These are phyloP conservation scores for Xyrichtys novacula DNA, from an alignment of 2,797 vertebrate genomes.

Conservation along the genomic window DNA sequence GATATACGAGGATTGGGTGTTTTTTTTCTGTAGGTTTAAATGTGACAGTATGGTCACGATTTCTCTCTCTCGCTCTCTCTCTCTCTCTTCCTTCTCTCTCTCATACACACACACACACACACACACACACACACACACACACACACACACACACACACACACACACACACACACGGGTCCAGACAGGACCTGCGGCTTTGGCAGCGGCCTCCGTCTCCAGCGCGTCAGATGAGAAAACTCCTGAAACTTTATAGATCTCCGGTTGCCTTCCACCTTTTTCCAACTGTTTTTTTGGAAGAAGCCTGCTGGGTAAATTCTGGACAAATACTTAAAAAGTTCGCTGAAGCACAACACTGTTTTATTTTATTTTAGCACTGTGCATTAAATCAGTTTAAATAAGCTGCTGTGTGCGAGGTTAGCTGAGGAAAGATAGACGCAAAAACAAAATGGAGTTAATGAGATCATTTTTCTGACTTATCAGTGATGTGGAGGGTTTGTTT, in stretches of 20 bases:
- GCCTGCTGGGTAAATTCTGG: constrained; percentile 36
- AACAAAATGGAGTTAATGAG: constrained; percentile 13
- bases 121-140: constrained; percentile 26
- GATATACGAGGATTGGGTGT: neutral
- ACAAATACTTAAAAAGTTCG: constrained; percentile 36
- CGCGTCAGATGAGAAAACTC: constrained; percentile 54
- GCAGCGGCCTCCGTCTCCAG: constrained; percentile 51
- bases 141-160: constrained; percentile 22
- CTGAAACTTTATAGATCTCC: constrained; percentile 56
- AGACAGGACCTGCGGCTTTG: constrained; percentile 64
- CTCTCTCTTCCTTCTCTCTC: no score
- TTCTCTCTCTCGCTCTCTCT: no score
- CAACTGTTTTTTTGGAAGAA: constrained; percentile 33
- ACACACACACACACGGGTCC: constrained; percentile 40
- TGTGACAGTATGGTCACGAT: constrained; percentile 23
- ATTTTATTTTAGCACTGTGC: constrained; percentile 8
- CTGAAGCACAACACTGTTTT: neutral
- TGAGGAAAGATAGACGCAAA: constrained; percentile 18
- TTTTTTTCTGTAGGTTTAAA: neutral
- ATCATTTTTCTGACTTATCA: constrained; percentile 16
- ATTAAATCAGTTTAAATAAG: constrained; percentile 14
- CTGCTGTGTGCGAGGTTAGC: constrained; percentile 12
- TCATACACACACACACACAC: constrained; percentile 19
- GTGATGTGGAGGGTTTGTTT: constrained; percentile 12
- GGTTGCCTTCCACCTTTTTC: constrained; percentile 33